These are phyloP conservation scores for Phalacrocorax pelagicus DNA, from an alignment of 2,113 vertebrate genomes.

Conservation along the genomic window DNA sequence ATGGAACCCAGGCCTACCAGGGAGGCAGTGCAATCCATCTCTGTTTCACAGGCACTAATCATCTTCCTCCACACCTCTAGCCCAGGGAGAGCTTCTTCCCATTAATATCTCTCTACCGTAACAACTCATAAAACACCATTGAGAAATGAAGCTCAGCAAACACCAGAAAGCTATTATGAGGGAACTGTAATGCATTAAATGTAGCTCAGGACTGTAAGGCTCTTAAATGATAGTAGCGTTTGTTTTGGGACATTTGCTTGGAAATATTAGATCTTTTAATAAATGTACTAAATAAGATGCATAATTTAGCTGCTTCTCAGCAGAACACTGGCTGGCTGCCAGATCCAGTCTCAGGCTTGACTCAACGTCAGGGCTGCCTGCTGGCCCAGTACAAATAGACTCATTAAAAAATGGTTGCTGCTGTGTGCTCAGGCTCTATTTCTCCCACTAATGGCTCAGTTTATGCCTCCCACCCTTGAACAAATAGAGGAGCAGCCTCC, in stretches of 20 bases:
- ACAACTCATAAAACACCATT: conserved; percentile 49
- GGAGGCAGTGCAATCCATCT: neutral
- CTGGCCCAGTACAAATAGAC: conserved; percentile 57
- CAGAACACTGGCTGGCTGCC: conserved; percentile 20
- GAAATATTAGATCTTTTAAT: conserved; percentile 71
- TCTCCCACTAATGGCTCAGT: conserved; percentile 48
- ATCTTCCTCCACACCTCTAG: neutral
- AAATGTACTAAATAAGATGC: conserved; percentile 75
- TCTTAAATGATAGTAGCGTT: conserved; percentile 66
- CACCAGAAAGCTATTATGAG: conserved; percentile 57
- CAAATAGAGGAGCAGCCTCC: conserved; percentile 13
- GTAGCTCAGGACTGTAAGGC: conserved; percentile 30
- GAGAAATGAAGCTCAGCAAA: conserved; percentile 60
- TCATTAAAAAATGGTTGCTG: conserved; percentile 69
- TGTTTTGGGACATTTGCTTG: conserved; percentile 69
- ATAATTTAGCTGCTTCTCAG: conserved; percentile 65
- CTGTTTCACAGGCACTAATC: neutral
- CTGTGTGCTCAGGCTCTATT: conserved; percentile 51
- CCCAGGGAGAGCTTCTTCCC: neutral
- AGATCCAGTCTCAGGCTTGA: conserved; percentile 36
- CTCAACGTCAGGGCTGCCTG: conserved; percentile 32
- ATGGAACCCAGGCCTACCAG: neutral
- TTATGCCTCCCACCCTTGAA: conserved; percentile 43
- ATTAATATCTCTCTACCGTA: conserved; percentile 19
- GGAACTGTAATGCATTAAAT: conserved; percentile 53